Conservation (phyloP, 2,888 invertebrate genomes). For the Ceratothoa steindachneri region DNA sequence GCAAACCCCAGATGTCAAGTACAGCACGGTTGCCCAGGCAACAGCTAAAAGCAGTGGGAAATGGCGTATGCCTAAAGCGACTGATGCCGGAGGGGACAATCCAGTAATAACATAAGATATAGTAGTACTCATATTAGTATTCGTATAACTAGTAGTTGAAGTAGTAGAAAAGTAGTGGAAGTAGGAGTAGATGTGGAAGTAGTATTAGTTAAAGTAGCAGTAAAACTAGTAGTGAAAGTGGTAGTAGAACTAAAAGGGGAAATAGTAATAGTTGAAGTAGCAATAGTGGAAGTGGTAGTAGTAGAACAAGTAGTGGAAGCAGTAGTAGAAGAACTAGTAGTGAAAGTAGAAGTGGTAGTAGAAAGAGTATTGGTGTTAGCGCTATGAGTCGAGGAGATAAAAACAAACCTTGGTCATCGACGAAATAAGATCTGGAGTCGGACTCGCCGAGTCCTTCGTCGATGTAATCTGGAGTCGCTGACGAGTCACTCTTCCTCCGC, state of each 20-base stretch:
- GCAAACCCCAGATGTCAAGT: no score
- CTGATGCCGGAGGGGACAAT: no score
- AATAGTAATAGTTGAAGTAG: background rate
- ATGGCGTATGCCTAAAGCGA: no score
- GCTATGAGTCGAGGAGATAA: no score
- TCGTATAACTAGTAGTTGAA: no score
- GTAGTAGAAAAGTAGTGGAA: no score
- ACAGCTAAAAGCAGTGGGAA: no score
- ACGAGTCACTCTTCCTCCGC: background rate
- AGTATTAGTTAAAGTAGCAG: background rate
- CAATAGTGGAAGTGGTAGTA: background rate
- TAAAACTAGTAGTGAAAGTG: background rate
- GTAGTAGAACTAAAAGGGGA: background rate
- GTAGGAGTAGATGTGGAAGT: no score
- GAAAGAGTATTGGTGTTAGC: no score
- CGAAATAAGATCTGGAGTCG: conserved; percentile 42
- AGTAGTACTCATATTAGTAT: no score
- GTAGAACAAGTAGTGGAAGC: background rate
- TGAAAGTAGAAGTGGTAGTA: background rate
- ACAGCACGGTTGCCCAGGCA: no score
- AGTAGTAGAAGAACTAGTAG: background rate
- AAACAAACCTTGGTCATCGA: conserved; percentile 44
- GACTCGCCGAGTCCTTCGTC: conserved; percentile 47
- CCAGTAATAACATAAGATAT: no score
- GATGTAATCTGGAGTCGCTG: conserved; percentile 26